Base-by-base conservation (phyloP, 2,113 vertebrate species). In the Chlorodrepanis virens region DNA sequence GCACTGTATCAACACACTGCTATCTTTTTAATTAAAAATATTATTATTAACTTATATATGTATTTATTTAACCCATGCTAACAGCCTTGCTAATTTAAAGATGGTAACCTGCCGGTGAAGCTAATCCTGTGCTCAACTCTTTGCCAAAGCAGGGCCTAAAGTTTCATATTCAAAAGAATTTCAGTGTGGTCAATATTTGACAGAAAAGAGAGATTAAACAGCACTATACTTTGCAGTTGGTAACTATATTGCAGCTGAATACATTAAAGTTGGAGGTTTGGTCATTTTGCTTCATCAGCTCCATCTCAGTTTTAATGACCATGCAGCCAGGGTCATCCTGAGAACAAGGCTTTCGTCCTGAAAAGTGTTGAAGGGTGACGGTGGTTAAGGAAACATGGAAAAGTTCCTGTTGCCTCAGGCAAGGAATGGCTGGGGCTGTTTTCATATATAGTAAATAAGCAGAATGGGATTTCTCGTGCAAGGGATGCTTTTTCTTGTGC, bases 261-360 rank as follows among this genome's bases (percentile, higher is more conserved):
- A 81, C 44, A 39, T 77, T 50, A 17, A 93, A 84, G 49, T 61
- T 45, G 44, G 37, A 57, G 3, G 10, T 81, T 52, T 79, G 8
- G 14, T 68, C 54, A 42, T 64, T 97, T 84, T 92, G 47, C 64
- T 96, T 79, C 81, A 61, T 93, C 89, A 50, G 33, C 52, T 92
- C 85, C 69, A 45, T 70, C 80, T 97, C 63, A 28, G 52, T 88
- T 96, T 94, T 97, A 97, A 97, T 61, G 68, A 74, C 95, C 35
- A 11, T 17, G 40, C 3, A 56, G 79, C 54, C 78, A 86, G 74
- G 77, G 93, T 59, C 83, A 89, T 87, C 89, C 87, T 87, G 79
- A 95, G 88, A 97, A 88, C 71, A 89, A 14, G 35, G 60, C 72
- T 94, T 84, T 75, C 24, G 40, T 93, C 89, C 94, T 93, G 84